phyloP scores from a whole-genome alignment of 2,888 invertebrate genomes.

The Ecdyonurus torrentis region DNA sequence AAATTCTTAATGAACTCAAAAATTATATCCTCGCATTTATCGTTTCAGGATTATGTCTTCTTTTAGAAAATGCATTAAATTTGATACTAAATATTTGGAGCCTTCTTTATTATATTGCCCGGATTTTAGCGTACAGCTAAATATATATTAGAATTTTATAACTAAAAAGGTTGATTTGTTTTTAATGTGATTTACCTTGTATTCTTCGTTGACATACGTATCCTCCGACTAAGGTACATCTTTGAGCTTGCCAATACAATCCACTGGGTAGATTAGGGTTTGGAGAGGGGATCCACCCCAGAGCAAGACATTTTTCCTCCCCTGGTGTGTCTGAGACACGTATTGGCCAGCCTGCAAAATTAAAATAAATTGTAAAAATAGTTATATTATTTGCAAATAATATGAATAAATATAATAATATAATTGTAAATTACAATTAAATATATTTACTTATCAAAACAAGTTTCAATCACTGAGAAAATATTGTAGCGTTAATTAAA shows the following conservation, averaged over 20 bases:
- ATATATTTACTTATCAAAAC: no score
- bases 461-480: no score
- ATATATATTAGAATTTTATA: no score
- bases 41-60: no score
- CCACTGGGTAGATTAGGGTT: conserved; percentile 48
- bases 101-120: not conserved
- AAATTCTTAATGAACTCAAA: no score
- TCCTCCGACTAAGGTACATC: conserved; percentile 45
- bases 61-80: no score
- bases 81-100: not conserved
- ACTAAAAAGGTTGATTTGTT: not conserved
- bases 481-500: no score
- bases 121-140: not conserved
- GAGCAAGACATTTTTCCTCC: conserved; percentile 28
- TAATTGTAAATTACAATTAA: no score
- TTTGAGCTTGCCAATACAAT: conserved; percentile 49
- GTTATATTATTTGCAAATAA: no score
- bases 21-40: no score
- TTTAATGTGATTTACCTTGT: conserved; percentile 18
- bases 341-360: conserved; percentile 8
- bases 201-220: conserved; percentile 39
- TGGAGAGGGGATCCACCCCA: conserved; percentile 50
- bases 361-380: no score
- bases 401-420: no score
- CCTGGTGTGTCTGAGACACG: conserved; percentile 15